Evolutionary conservation across 2,888 invertebrate genomes (phyloP), one percentile per base, ranked within the genome.

Genomic region (Heliconius aoede): DNA sequence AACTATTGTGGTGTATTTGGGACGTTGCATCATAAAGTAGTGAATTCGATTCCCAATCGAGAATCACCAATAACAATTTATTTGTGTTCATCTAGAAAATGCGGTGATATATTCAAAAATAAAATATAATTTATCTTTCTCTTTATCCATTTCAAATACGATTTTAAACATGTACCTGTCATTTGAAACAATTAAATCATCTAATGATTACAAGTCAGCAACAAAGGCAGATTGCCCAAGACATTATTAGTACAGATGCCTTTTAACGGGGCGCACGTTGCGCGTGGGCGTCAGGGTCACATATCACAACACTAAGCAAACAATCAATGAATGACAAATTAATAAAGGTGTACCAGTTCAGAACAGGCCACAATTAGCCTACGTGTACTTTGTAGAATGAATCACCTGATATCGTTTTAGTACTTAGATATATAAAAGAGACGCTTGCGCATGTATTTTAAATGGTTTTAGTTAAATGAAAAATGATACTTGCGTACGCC

Each of bases 321-420:
- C 89, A 90, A 88, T 89, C 90, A 88, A 89, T 89, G 89, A 87
- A 89, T 88, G 87, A 90, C 87, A 88, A 90, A 91, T 90, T 88
- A 86, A 85, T 83, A 81, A 82, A 83, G 83, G 81, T 75, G 72
- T 76, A 79, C 79, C 77, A 68, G 79, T 79, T 80, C 78, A 76
- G 74, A 76, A 73, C 77, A 78, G 74, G 71, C 32, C n/a, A 61
- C 74, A 79, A 79, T 80, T 81, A 80, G 76, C 78, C 76, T 71
- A 79, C 78, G 76, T 75, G n/a, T 67, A 55, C 67, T 72, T 65
- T 71, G 65, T 73, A 60, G 74, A 55, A 61, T 78, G 72, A 78
- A 51, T 78, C 75, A 75, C 24, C 26, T 21, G 65, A 55, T 51
- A 55, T 51, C 60, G 30, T 58, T 71, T 8, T 18, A 51, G 51